A percentile compares a stretch with the other conserved stretches of the same genome.
Evolutionary conservation across 2,113 vertebrate species (phyloP).

Genomic region (Thunnus maccoyii): DNA sequence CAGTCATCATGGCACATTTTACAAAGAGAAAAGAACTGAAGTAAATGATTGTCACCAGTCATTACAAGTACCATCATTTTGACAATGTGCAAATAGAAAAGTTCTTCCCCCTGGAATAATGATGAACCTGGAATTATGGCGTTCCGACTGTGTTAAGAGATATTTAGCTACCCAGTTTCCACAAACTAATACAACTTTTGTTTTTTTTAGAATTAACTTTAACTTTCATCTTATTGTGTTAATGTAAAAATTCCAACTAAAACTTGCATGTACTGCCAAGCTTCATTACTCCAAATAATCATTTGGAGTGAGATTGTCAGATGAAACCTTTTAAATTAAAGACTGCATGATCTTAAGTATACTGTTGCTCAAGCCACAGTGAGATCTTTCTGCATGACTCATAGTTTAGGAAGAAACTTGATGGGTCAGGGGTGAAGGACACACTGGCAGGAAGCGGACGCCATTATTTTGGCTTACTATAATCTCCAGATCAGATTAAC

Average conservation of each 20-base stretch:
- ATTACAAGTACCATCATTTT: conserved; percentile 22
- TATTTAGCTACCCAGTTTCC: conserved; percentile 3
- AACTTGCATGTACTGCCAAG: neutral
- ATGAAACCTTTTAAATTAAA: conserved; percentile 29
- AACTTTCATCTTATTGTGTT: neutral
- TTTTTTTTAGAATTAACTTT: neutral
- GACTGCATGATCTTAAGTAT: conserved; percentile 17
- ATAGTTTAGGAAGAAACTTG: conserved; percentile 33
- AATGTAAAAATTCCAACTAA: neutral
- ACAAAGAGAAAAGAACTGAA: conserved; percentile 46
- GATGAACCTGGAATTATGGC: conserved; percentile 6
- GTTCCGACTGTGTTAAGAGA: conserved; percentile 6
- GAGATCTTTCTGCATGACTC: conserved; percentile 45
- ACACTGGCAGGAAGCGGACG: conserved; percentile 38
- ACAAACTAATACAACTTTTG: neutral
- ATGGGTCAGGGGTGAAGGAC: conserved; percentile 54
- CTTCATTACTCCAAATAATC: conserved; percentile 8
- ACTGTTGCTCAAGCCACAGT: neutral
- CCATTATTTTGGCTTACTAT: conserved; percentile 57
- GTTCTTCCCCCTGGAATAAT: conserved; percentile 9
- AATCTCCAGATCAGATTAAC: conserved; percentile 66
- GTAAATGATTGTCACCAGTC: conserved; percentile 41
- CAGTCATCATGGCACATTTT: conserved; percentile 35
- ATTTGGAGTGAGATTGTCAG: conserved; percentile 2
- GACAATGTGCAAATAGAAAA: conserved; percentile 12